A percentile compares a stretch with the other conserved stretches of the same genome.
phyloP scores from a whole-genome alignment of 1,140 invertebrate species.

The Aphis gossypii region DNA sequence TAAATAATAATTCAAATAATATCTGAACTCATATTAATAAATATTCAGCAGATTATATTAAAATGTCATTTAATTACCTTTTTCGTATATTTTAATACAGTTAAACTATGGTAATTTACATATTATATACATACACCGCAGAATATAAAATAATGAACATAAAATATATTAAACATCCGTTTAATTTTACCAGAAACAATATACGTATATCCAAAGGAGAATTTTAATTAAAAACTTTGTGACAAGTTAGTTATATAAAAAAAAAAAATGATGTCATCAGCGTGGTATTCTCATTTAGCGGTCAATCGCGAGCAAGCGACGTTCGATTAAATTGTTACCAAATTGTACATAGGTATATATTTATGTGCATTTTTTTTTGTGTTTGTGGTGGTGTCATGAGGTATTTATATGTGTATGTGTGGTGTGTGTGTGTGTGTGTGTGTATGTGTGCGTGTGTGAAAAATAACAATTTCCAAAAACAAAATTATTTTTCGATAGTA shows the following conservation, averaged over 20 bases:
- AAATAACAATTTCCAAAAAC: not conserved
- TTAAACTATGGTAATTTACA: not conserved
- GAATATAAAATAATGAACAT: slow-evolving; percentile 2
- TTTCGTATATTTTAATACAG: not conserved
- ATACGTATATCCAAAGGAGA: not conserved
- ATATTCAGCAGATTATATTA: not conserved
- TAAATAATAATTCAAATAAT: not conserved
- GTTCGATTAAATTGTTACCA: not conserved
- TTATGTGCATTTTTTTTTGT: not conserved
- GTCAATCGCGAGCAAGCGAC: not conserved
- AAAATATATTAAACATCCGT: not conserved
- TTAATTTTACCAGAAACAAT: not conserved
- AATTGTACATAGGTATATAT: not conserved
- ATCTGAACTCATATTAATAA: not conserved
- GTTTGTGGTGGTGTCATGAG: not conserved
- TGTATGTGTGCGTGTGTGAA: not conserved
- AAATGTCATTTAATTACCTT: not conserved
- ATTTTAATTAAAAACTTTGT: slow-evolving; percentile 15
- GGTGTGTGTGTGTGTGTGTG: not conserved
- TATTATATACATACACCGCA: not conserved
- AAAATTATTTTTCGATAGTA: not conserved
- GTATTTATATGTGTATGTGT: not conserved
- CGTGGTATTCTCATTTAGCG: not conserved
- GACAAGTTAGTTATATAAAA: slow-evolving; percentile 16
- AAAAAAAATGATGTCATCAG: not conserved